Conservation (phyloP, 2,888 invertebrate species). For the Physocephala rufipes region DNA sequence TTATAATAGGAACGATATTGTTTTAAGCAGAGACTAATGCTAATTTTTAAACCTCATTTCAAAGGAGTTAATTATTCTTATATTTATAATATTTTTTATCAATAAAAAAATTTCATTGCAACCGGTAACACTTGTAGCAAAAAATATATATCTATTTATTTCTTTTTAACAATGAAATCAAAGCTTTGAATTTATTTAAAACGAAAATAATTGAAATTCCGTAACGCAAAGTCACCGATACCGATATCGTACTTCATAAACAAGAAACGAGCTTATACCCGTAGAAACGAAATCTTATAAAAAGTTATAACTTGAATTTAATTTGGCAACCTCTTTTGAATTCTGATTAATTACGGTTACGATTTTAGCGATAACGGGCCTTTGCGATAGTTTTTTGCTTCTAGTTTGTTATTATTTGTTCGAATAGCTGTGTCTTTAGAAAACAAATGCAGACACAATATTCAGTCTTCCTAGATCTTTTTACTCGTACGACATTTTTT, state of each 20-base stretch:
- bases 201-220: constrained; percentile 1
- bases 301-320: constrained; percentile 34
- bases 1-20: no score
- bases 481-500: background rate
- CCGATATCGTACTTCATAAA: constrained; percentile 29
- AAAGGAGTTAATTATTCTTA: no score
- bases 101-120: no score
- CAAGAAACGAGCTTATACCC: background rate
- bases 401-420: background rate
- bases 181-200: background rate
- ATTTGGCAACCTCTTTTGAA: constrained; percentile 56
- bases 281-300: background rate
- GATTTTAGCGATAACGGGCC: background rate
- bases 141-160: no score
- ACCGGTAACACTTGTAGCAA: no score
- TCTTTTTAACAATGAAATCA: no score
- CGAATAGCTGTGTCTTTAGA: no score
- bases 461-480: background rate
- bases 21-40: no score
- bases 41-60: no score
- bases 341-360: constrained; percentile 58
- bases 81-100: no score
- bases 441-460: background rate
- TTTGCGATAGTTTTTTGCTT: background rate
- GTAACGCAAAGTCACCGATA: background rate